Evolutionary conservation across 2,888 invertebrate genomes (phyloP).

Genomic region (Thalpophila matura): DNA sequence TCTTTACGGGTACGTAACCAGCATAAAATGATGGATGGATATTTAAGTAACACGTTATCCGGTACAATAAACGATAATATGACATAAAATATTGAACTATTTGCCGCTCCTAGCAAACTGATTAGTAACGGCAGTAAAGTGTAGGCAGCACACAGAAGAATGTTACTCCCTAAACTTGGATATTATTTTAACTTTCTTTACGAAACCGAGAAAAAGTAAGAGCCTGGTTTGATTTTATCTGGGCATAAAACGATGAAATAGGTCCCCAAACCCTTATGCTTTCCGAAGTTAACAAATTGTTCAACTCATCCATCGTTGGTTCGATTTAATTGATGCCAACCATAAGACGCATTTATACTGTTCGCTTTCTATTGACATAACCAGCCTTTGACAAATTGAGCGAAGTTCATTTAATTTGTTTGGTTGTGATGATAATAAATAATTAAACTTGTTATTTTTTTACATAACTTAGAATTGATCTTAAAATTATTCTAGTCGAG

Average conservation of each 20-base stretch:
- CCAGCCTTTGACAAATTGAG: conserved; percentile 16
- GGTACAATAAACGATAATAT: too few species aligned
- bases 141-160: too few species aligned
- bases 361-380: conserved; percentile 3
- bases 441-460: neutral
- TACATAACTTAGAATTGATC: neutral
- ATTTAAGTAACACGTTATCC: too few species aligned
- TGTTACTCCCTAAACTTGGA: too few species aligned
- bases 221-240: neutral
- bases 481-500: neutral
- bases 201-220: neutral
- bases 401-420: conserved; percentile 1
- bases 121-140: too few species aligned
- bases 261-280: neutral
- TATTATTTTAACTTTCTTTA: too few species aligned
- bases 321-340: conserved; percentile 31
- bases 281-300: conserved; percentile 8
- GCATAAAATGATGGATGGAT: too few species aligned
- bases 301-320: conserved; percentile 14
- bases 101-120: too few species aligned
- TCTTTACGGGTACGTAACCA: too few species aligned
- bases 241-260: neutral
- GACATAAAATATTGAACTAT: too few species aligned
- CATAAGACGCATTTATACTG: neutral
- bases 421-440: neutral